Evolutionary conservation across 2,113 vertebrate genomes (phyloP).

Genomic region (Ameiurus melas): DNA sequence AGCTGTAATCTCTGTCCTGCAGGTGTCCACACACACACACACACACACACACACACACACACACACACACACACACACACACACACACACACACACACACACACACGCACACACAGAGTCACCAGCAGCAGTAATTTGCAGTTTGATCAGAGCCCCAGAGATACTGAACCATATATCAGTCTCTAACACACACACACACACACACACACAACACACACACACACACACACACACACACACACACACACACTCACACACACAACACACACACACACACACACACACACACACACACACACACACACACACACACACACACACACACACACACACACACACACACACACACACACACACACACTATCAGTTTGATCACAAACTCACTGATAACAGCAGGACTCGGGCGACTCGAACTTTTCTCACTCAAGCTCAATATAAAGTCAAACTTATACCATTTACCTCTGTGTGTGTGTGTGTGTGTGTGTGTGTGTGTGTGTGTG

Average conservation of each 20-base stretch:
- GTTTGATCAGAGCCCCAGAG: conserved; percentile 6
- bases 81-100: not conserved
- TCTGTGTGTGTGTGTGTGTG: conserved; percentile 21
- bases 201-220: not conserved
- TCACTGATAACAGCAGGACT: conserved; percentile 1
- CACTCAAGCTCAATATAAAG: not conserved
- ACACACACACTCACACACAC: not conserved
- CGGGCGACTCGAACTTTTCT: not conserved
- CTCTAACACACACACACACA: conserved; percentile 40
- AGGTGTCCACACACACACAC: not conserved
- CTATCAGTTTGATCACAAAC: not conserved
- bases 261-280: conserved; percentile 6
- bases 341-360: conserved; percentile 28
- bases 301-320: conserved; percentile 9
- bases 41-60: conserved; percentile 1
- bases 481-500: not conserved
- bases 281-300: conserved; percentile 9
- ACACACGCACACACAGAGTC: not conserved
- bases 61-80: conserved; percentile 15
- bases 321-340: conserved; percentile 27
- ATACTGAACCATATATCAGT: conserved; percentile 20
- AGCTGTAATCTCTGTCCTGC: conserved; percentile 15
- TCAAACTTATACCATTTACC: not conserved
- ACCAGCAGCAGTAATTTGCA: conserved; percentile 24
- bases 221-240: not conserved